phyloP scores from a whole-genome alignment of 2,888 invertebrate genomes.

The Stomorhina lunata region DNA sequence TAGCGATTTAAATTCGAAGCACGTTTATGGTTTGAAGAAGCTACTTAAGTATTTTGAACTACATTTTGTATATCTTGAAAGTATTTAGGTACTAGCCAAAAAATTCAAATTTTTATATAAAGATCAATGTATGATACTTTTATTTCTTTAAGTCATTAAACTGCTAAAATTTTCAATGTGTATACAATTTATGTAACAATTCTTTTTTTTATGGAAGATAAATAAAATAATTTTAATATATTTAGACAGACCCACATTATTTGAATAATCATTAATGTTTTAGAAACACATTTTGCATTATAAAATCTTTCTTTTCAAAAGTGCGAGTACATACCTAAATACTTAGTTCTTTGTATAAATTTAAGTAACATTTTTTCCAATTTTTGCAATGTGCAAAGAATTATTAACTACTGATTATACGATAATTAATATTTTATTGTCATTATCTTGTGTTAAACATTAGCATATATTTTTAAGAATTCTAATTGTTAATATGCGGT shows the following conservation, averaged over 20 bases:
- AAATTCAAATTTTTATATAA: no score
- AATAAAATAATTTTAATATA: no score
- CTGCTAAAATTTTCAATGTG: neutral
- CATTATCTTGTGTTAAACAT: neutral
- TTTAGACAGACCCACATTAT: conserved; percentile 13
- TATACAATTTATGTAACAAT: no score
- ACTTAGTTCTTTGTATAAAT: neutral
- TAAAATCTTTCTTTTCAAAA: conserved; percentile 8
- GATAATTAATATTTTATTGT: neutral
- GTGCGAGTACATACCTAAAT: conserved; percentile 8
- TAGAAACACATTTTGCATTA: conserved; percentile 38
- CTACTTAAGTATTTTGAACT: neutral
- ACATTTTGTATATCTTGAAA: no score
- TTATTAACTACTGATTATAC: neutral
- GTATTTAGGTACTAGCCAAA: no score
- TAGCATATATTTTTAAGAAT: neutral
- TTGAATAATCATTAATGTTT: conserved; percentile 39
- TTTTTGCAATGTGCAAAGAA: conserved; percentile 18
- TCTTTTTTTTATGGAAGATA: no score
- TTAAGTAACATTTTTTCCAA: neutral
- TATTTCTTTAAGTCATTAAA: neutral
- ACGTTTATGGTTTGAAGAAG: conserved; percentile 9
- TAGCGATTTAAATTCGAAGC: conserved; percentile 3
- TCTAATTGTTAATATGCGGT: neutral
- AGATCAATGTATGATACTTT: no score